Evolutionary conservation across 92 coral and sea anemone genomes (phyloP), one percentile per base, ranked within the genome.

Genomic region (Porites lobata): DNA sequence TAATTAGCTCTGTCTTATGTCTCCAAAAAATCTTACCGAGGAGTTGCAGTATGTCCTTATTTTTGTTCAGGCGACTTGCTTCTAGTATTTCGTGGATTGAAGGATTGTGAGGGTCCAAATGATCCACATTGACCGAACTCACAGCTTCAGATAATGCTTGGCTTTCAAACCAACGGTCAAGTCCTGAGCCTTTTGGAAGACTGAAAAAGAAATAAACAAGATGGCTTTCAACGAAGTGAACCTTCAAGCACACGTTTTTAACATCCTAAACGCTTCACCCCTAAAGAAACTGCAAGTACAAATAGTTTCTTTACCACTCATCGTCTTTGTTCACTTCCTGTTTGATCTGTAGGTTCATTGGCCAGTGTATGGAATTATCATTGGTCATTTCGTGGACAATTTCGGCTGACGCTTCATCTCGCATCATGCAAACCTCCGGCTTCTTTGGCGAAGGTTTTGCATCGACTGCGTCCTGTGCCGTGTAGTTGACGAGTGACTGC

Each of bases 61-160:
- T 73, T 66, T 84, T 84, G 81, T 56, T 84, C 87, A 84, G 75
- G 80, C 87, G 87, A 52, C 87, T 84, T 84, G 87, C 80, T 65
- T 84, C 87, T 22, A 84, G 79, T 84, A 84, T 84, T 75, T 84
- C 87, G 22, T 84, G 87, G 59, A 84, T 73, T 43, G 87, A 84
- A 64, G 87, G 73, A 20, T 76, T 50, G 17, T 63, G 79, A 65
- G 72, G 61, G 51, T 84, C 87, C 74, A 84, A 19, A 6, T 84
- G 87, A 53, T 73, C 87, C 1, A 84, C 87, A 74, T 84, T 75
- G 24, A 84, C 74, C 14, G 87, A 74, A 53, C 87, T 84, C 24
- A 51, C 87, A 50, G 80, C 87, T 74, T 84, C 87, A 4, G 87
- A 84, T 13, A 84, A 43, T 64, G 63, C 87, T 51, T 84, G 80